A percentile compares a stretch with the other conserved stretches of the same genome.
These are phyloP conservation scores for Plumapathes pennacea DNA, from an alignment of 92 coral and sea anemone genomes.

Conservation along the genomic window DNA sequence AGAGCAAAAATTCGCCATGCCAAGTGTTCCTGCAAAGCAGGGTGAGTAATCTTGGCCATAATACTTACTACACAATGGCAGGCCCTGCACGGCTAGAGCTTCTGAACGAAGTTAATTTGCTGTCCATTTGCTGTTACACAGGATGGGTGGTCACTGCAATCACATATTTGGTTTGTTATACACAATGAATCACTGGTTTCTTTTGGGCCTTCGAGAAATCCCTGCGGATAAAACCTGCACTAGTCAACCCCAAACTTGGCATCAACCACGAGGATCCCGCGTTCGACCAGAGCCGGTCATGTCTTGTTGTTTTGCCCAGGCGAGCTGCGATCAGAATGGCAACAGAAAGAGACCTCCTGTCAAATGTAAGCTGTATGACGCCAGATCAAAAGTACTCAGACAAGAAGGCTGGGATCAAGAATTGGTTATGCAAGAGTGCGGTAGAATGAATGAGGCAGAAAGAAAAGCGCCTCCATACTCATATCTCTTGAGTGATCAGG, in stretches of 20 bases:
- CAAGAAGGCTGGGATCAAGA: constrained; percentile 28
- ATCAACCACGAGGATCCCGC: constrained; percentile 29
- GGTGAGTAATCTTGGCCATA: no score
- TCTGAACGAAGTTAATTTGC: no score
- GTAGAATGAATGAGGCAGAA: constrained; percentile 2
- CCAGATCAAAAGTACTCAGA: constrained; percentile 19
- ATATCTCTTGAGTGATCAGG: constrained; percentile 40
- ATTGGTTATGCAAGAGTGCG: constrained; percentile 13
- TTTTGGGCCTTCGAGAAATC: constrained; percentile 41
- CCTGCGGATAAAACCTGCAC: constrained; percentile 50
- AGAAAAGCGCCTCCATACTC: constrained; percentile 33
- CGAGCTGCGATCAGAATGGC: constrained; percentile 28
- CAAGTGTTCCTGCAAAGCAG: constrained; percentile 32
- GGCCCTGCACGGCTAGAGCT: no score
- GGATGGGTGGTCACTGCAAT: constrained; percentile 54
- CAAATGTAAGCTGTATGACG: constrained; percentile 44
- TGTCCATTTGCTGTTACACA: no score
- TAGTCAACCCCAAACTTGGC: constrained; percentile 49
- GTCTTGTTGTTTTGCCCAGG: constrained; percentile 26
- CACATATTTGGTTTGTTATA: constrained; percentile 14
- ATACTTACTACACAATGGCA: no score
- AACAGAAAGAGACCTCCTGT: constrained; percentile 37
- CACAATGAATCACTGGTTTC: constrained; percentile 35
- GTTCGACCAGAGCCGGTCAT: constrained; percentile 47
- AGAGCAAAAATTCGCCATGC: constrained; percentile 12